These are phyloP conservation scores for Gallinago undulata DNA, from an alignment of 2,113 vertebrate genomes.

Conservation along the genomic window DNA sequence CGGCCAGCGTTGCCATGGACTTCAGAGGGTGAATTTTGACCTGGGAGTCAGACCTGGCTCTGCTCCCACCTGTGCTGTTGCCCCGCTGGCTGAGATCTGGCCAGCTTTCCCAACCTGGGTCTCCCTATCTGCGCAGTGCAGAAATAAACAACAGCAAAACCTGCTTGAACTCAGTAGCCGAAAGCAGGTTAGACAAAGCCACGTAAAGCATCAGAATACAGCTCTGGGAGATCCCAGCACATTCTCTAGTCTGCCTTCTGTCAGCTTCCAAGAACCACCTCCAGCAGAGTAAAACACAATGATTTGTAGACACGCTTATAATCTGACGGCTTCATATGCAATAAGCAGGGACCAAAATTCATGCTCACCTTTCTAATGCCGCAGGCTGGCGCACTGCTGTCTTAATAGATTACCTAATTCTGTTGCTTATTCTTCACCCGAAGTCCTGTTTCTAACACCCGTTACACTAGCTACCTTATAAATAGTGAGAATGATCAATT, in stretches of 20 bases:
- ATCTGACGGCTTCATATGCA: background rate
- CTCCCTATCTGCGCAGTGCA: background rate
- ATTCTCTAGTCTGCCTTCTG: background rate
- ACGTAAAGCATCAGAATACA: background rate
- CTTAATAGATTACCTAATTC: background rate
- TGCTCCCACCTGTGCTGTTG: background rate
- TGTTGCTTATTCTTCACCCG: background rate
- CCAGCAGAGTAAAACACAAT: background rate
- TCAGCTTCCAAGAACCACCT: background rate
- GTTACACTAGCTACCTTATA: background rate
- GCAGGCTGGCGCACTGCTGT: background rate
- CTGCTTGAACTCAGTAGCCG: background rate
- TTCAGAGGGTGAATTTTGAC: background rate
- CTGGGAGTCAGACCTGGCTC: background rate
- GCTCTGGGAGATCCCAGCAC: rapidly evolving
- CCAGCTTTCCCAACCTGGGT: background rate
- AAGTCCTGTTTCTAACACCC: background rate
- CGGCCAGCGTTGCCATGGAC: background rate
- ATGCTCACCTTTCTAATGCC: background rate
- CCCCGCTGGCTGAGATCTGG: background rate
- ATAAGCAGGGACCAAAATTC: background rate
- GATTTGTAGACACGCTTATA: background rate
- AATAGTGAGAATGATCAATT: background rate
- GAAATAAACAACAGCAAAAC: background rate
- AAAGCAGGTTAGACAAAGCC: background rate